Conservation (phyloP, 2,797 vertebrate species). For the Microctenopoma lineatum region DNA sequence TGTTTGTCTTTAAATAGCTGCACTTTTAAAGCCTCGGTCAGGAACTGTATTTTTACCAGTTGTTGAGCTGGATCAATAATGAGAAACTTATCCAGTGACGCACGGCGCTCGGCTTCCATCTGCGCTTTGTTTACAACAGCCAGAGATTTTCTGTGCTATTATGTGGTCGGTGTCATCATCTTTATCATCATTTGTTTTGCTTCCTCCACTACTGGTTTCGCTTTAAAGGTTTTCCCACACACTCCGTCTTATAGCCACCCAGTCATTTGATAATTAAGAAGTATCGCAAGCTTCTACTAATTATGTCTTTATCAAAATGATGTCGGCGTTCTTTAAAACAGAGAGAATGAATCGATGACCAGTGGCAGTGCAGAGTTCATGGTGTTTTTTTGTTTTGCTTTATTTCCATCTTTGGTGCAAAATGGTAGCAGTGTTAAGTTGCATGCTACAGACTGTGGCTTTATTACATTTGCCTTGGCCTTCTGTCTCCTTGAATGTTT, state of each 20-base stretch:
- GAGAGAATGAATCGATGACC: not conserved
- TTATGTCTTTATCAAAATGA: conserved; percentile 37
- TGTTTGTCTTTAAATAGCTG: conserved; percentile 56
- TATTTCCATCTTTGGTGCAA: conserved; percentile 12
- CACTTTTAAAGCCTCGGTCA: conserved; percentile 37
- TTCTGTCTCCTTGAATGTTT: conserved; percentile 60
- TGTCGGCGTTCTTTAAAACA: conserved; percentile 1
- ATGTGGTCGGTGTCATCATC: conserved; percentile 62
- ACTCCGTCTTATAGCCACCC: conserved; percentile 43
- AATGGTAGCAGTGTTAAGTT: conserved; percentile 25
- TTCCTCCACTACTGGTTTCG: conserved; percentile 66
- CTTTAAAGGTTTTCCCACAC: conserved; percentile 60
- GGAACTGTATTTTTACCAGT: conserved; percentile 8
- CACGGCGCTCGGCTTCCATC: conserved; percentile 41
- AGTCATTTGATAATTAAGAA: conserved; percentile 37
- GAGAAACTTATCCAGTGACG: conserved; percentile 13
- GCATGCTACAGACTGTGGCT: conserved; percentile 40
- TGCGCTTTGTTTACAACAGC: conserved; percentile 55
- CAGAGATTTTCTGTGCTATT: conserved; percentile 46
- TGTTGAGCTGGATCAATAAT: conserved; percentile 21
- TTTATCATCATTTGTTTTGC: conserved; percentile 56
- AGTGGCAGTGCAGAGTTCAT: conserved; percentile 8
- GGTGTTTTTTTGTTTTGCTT: not conserved
- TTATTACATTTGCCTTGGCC: conserved; percentile 50
- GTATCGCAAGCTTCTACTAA: conserved; percentile 16